phyloP scores from a whole-genome alignment of 2,888 invertebrate species.

The Chymomyza caudatula region DNA sequence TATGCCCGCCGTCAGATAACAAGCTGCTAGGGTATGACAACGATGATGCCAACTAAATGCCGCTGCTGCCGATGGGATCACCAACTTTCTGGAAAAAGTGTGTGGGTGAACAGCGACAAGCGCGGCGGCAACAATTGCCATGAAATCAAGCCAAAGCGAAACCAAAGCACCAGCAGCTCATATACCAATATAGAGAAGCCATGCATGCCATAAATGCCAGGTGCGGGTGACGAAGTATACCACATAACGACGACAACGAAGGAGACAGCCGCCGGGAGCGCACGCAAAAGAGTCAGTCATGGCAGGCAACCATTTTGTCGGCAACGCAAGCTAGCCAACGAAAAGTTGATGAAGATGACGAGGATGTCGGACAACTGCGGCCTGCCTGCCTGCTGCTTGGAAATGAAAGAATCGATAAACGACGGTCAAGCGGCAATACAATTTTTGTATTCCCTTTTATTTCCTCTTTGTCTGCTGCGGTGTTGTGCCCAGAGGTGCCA shows the following conservation, averaged over 20 bases:
- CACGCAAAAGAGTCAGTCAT: conserved; percentile 46
- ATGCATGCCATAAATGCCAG: conserved; percentile 11
- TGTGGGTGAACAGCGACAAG: conserved; percentile 9
- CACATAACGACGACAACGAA: conserved; percentile 44
- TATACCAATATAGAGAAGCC: conserved; percentile 17
- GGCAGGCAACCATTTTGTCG: conserved; percentile 61
- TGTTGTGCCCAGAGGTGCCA: conserved; percentile 43
- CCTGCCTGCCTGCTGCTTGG: not conserved
- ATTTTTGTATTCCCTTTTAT: conserved; percentile 14
- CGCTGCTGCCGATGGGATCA: not conserved
- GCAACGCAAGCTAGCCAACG: conserved; percentile 2
- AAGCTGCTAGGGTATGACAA: conserved; percentile 52
- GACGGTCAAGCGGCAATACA: not conserved
- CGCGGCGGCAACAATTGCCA: conserved; percentile 51
- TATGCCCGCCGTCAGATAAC: conserved; percentile 68
- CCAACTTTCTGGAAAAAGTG: conserved; percentile 1
- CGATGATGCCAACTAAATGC: conserved; percentile 59
- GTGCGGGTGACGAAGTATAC: not conserved
- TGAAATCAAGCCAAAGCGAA: conserved; percentile 70
- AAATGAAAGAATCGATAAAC: conserved; percentile 57
- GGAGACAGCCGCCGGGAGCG: conserved; percentile 62
- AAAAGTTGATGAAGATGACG: conserved; percentile 40
- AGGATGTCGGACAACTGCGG: not conserved
- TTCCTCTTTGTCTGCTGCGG: conserved; percentile 38
- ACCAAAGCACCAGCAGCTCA: conserved; percentile 47